phyloP scores from a whole-genome alignment of 1,140 invertebrate species.

The Brachystomella parvula region DNA sequence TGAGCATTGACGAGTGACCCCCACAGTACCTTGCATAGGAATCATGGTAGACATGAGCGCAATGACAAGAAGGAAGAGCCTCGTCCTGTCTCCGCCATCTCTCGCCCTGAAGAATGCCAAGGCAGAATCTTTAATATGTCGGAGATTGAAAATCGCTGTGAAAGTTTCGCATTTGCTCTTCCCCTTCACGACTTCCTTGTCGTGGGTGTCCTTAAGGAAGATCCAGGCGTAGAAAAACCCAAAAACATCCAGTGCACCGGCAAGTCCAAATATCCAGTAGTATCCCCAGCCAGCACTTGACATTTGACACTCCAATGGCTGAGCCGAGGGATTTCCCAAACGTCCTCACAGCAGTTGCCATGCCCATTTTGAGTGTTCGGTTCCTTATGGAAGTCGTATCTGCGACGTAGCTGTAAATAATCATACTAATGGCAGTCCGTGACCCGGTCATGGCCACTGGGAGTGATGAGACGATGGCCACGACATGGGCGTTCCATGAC shows the following conservation, averaged over 20 bases:
- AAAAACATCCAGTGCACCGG: slow-evolving; percentile 26
- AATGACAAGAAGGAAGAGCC: slow-evolving; percentile 27
- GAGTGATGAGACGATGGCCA: slow-evolving; percentile 42
- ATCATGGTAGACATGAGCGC: slow-evolving; percentile 34
- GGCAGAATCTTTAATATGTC: slow-evolving; percentile 25
- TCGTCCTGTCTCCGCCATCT: slow-evolving; percentile 5
- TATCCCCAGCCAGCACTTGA: slow-evolving; percentile 18
- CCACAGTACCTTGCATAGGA: slow-evolving; percentile 36
- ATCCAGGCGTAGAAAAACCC: slow-evolving; percentile 25
- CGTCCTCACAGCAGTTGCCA: slow-evolving; percentile 38
- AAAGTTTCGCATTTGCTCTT: neutral
- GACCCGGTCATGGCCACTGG: slow-evolving; percentile 43
- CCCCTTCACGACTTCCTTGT: slow-evolving; percentile 16
- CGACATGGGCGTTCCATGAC: slow-evolving; percentile 18
- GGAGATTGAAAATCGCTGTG: slow-evolving; percentile 28
- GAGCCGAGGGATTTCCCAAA: slow-evolving; percentile 24
- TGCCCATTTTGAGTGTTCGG: slow-evolving; percentile 42
- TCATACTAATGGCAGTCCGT: slow-evolving; percentile 42
- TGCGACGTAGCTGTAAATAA: slow-evolving; percentile 45
- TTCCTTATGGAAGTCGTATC: slow-evolving; percentile 40
- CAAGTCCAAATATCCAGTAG: slow-evolving; percentile 32
- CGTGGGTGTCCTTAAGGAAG: neutral
- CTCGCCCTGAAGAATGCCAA: slow-evolving; percentile 31
- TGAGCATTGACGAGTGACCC: no score
- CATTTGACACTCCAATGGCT: slow-evolving; percentile 21